Conservation (phyloP, 1,140 invertebrate genomes). For the Aphidius ervi region DNA sequence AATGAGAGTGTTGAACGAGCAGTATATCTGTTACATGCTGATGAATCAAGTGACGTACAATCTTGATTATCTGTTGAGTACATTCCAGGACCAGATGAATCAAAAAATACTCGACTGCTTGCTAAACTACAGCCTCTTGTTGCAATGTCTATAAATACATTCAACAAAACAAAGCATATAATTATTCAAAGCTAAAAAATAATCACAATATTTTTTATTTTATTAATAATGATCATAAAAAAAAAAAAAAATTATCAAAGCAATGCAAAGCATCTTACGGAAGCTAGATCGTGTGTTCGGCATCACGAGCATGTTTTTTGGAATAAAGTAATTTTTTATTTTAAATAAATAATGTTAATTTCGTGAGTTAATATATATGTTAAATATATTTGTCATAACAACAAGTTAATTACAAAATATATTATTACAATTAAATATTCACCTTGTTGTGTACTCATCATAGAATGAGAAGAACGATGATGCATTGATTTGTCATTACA, state of each 20-base stretch:
- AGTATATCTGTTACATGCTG: constrained; percentile 40
- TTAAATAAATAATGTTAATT: neutral
- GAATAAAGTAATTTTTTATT: neutral
- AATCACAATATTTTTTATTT: neutral
- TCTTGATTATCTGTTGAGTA: constrained; percentile 22
- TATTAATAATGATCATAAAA: neutral
- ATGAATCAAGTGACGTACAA: constrained; percentile 27
- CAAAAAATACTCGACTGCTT: constrained; percentile 39
- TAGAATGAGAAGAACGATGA: constrained; percentile 42
- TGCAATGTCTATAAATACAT: constrained; percentile 32
- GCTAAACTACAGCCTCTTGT: constrained; percentile 45
- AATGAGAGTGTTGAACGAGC: constrained; percentile 45
- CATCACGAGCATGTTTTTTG: too few relatives aligned
- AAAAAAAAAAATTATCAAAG: neutral
- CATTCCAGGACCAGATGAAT: constrained; percentile 27
- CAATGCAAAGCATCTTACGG: too few relatives aligned
- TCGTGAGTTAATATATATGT: constrained; percentile 24
- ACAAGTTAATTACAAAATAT: too few relatives aligned
- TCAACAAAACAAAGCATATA: too few relatives aligned
- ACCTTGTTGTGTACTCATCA: constrained; percentile 48
- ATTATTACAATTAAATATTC: too few relatives aligned
- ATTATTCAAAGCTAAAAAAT: too few relatives aligned
- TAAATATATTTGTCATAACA: constrained; percentile 7
- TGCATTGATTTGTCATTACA: constrained; percentile 22
- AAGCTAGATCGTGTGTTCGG: too few relatives aligned